Evolutionary conservation across 53 echinoderm and acorn worm genomes (phyloP).

Genomic region (Zoroaster sp.): DNA sequence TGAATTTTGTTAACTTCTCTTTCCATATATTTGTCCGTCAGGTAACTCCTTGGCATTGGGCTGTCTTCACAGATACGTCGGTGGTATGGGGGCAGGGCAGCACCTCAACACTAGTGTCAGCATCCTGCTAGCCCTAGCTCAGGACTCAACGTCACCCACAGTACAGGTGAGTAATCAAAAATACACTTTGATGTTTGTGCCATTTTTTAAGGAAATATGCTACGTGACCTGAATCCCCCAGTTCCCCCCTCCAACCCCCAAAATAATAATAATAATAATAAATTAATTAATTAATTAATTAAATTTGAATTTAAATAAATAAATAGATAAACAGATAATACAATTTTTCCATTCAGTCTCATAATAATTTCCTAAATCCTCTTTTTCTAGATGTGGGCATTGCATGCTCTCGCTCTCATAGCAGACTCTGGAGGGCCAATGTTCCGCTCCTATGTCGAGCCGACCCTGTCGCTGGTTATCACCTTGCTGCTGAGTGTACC

Average conservation of each 20-base stretch:
- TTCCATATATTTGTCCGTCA: neutral
- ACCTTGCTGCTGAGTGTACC: constrained; percentile 94
- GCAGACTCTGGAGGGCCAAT: constrained; percentile 99
- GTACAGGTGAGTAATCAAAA: constrained; percentile 73
- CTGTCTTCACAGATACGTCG: constrained; percentile 95
- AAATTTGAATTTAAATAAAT: too few relatives aligned
- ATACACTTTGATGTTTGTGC: neutral
- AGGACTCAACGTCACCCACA: constrained; percentile 92
- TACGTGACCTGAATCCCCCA: neutral
- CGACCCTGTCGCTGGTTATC: constrained; percentile 89
- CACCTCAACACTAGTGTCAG: constrained; percentile 99
- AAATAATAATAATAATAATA: too few relatives aligned
- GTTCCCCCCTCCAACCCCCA: too few relatives aligned
- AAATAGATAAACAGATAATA: too few relatives aligned
- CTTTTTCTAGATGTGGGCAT: constrained; percentile 90
- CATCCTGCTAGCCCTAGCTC: constrained; percentile 93
- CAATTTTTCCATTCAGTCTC: too few relatives aligned
- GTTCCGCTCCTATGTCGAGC: constrained; percentile 98
- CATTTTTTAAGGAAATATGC: neutral
- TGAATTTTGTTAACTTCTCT: neutral
- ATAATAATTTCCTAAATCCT: neutral
- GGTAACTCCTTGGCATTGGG: constrained; percentile 95
- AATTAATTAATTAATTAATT: too few relatives aligned
- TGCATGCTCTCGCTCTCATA: constrained; percentile 96
- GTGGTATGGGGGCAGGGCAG: constrained; percentile 99